Base-by-base conservation (phyloP, 2,888 invertebrate genomes). In the Pristionchus maxplancki region DNA sequence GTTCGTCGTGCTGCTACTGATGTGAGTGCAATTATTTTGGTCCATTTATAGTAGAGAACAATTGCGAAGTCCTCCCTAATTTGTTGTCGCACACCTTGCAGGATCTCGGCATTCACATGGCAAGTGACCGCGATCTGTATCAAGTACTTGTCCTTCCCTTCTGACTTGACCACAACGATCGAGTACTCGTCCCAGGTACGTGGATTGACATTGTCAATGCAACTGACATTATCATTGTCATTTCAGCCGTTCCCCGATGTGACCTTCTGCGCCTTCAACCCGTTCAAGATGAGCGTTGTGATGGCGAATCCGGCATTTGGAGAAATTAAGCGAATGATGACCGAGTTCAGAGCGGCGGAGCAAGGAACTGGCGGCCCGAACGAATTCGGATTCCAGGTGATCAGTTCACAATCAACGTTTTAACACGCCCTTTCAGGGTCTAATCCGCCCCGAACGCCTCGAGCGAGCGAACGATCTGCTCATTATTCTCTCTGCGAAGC, bases 231-330 rank as follows among this genome's bases (percentile, higher is more conserved):
- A 48, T 48, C 13, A 6, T 13, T 13, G n/a, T 13, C 44, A 9
- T 48, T 87, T 50, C 44, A 87, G 87, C 6, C n/a, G 4, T 87
- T 71, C 48, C 87, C 87, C 31, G 28, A 67, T 1, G 71, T 87
- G 17, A 67, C 67, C 1, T 87, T 87, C 50, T 87, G 87, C 50
- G 44, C 40, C 24, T 87, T 28, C 87, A 87, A 87, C 37, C 67
- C 71, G 31, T 71, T 24, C 71, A 87, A 87, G 50, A 24, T 9
- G 13, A 15, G 20, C 24, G 71, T 87, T n/a, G 87, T 87, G 20
- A 28, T 5, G 64, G 28, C 28, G 28, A 50, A 71, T 44, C 8
- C 87, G 6, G 31, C 11, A 1, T 87, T 87, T 48, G 71, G 44
- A 8, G 87, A 87, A 20, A 87, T 87, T 24, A 3, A n/a, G 4